These are phyloP conservation scores for Chitala chitala DNA, from an alignment of 2,113 vertebrate genomes.

Conservation along the genomic window DNA sequence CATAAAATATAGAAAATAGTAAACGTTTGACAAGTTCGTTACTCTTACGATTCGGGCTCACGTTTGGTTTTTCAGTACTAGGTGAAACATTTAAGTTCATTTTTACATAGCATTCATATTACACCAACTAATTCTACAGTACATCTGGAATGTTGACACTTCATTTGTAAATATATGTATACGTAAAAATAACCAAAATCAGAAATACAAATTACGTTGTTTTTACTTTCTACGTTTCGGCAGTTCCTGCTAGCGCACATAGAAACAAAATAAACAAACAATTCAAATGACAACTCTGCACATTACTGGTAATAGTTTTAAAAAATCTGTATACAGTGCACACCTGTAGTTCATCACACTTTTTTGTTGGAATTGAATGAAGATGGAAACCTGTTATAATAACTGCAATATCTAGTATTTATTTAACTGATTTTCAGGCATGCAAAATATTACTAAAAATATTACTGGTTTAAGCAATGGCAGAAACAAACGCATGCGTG, in stretches of 20 bases:
- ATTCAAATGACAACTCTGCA: slow-evolving; percentile 4
- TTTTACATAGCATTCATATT: slow-evolving; percentile 13
- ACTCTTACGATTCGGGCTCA: neutral
- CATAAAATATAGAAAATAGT: slow-evolving; percentile 21
- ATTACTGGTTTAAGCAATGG: neutral
- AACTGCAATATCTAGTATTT: neutral
- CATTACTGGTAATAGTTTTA: slow-evolving; percentile 10
- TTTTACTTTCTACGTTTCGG: neutral
- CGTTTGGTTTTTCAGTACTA: slow-evolving; percentile 4
- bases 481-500: neutral
- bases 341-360: slow-evolving; percentile 3
- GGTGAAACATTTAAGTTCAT: slow-evolving; percentile 7
- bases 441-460: slow-evolving; percentile 4
- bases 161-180: slow-evolving; percentile 12
- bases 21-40: slow-evolving; percentile 7
- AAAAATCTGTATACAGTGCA: slow-evolving; percentile 11
- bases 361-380: neutral
- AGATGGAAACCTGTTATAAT: neutral
- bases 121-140: slow-evolving; percentile 19
- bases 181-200: slow-evolving; percentile 19
- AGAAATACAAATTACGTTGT: slow-evolving; percentile 5
- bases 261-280: slow-evolving; percentile 8
- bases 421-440: neutral
- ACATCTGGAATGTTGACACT: slow-evolving; percentile 11
- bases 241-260: slow-evolving; percentile 19